Conservation (phyloP, 2,888 invertebrate species). For the Minunthozetes semirufus region DNA sequence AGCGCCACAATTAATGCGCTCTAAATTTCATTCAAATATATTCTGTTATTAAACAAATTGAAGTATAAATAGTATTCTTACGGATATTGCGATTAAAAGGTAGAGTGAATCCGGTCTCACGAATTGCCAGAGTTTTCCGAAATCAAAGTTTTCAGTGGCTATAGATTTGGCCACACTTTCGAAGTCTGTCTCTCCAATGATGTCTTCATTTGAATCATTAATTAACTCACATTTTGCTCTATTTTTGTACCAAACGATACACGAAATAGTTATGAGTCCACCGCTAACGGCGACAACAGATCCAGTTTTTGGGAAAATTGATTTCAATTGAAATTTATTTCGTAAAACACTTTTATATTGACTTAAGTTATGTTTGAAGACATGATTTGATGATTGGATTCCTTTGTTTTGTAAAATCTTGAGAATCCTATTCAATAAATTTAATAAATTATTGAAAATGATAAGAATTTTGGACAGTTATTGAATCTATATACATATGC, state of each 20-base stretch:
- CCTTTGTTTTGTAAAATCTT: background rate
- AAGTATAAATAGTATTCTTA: conserved; percentile 52
- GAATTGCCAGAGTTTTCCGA: conserved; percentile 65
- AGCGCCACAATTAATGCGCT: conserved; percentile 78
- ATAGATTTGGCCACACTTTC: background rate
- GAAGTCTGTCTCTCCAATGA: background rate
- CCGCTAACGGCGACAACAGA: background rate
- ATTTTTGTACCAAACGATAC: background rate
- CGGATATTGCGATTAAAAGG: conserved; percentile 67
- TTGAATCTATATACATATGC: no score
- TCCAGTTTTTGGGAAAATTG: background rate
- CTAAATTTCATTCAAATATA: conserved; percentile 54
- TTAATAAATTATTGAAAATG: no score
- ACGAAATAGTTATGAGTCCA: background rate
- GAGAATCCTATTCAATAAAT: background rate
- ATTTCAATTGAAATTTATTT: background rate
- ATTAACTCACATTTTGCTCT: background rate
- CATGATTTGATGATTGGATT: background rate
- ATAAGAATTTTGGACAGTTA: no score
- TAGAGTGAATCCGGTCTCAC: conserved; percentile 69
- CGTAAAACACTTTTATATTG: background rate
- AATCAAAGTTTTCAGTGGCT: conserved; percentile 58
- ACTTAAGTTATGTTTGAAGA: background rate
- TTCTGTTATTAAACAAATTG: background rate
- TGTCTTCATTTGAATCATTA: background rate